Percentiles rank a stretch among this genome's conserved stretches.
These are phyloP conservation scores for Lepidocolaptes lacrymiger DNA, from an alignment of 2,797 vertebrate species.

Conservation along the genomic window DNA sequence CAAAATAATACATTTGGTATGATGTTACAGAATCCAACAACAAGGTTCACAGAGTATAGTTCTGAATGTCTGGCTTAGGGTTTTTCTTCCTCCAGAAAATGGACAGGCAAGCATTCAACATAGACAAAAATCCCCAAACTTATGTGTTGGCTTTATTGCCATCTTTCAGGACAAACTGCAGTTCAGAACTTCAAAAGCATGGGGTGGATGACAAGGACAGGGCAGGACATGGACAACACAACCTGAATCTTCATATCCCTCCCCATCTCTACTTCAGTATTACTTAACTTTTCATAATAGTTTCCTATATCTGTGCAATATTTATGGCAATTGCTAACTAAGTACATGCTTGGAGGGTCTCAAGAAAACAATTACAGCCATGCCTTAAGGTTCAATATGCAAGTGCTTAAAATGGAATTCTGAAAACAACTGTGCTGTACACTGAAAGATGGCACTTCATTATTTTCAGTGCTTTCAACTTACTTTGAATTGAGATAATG, in stretches of 20 bases:
- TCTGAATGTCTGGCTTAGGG: not conserved
- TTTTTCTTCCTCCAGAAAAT: not conserved
- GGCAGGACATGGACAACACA: accelerated
- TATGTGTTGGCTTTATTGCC: not conserved
- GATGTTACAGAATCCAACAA: not conserved
- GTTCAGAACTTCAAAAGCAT: not conserved
- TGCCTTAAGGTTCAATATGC: not conserved
- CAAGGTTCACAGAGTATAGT: not conserved
- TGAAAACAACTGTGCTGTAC: not conserved
- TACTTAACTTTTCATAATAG: not conserved
- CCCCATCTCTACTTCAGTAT: not conserved
- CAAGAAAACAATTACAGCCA: not conserved
- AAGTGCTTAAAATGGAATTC: not conserved
- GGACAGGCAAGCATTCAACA: not conserved
- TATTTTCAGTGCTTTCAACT: not conserved
- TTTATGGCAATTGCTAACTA: not conserved
- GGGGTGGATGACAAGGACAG: no score
- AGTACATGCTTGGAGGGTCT: not conserved
- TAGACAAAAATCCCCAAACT: not conserved
- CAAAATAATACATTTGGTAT: not conserved
- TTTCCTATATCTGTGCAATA: not conserved
- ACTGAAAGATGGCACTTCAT: not conserved
- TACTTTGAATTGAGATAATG: not conserved
- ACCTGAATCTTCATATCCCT: not conserved
- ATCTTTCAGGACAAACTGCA: not conserved